Evolutionary conservation across 2,797 vertebrate species (phyloP), one percentile per base, ranked within the genome.

Genomic region (Schizopygopsis malacanthus): DNA sequence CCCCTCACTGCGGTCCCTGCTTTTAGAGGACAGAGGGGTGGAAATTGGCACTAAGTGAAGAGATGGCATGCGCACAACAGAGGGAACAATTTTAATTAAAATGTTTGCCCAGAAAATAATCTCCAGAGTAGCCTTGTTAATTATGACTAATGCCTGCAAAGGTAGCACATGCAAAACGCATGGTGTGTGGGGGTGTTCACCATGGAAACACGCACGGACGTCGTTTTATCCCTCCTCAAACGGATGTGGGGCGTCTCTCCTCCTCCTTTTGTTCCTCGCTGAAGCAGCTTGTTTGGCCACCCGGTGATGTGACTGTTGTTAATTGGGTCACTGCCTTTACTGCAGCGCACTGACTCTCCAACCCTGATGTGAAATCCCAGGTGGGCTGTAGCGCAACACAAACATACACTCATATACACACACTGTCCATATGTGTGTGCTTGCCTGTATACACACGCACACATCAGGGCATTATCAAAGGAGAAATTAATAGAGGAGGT

Each of bases 81-180:
- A 92, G 92, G 93, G 92, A 94, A 94, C 92, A 93, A 91, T 93
- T 93, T 92, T 94, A 94, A 95, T 94, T 95, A 94, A 94, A 94
- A 94, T 93, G 93, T 95, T 95, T 95, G 93, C 93, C 92, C 92
- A 93, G 92, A 94, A 94, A 94, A 95, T 94, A 93, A 92, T 93
- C 90, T 93, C 90, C 91, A 47, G 91, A 93, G 93, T 95, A 93
- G 93, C 88, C 90, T 91, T 92, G 94, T 94, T 95, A 95, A 95
- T 95, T 93, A 95, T 54, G 83, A 90, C 92, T 95, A 94, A 95
- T 95, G 93, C 94, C 90, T 56, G 56, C 84, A 83, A 93, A 93
- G 90, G 90, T 90, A 45, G 84, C 80, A 84, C 87, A 87, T 73
- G 87, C 76, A 86, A 89, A 89, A 86, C 71, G 63, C 39, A 33